A percentile compares a stretch with the other conserved stretches of the same genome.
Evolutionary conservation across 2,797 vertebrate species (phyloP).

Genomic region (Nasua narica): DNA sequence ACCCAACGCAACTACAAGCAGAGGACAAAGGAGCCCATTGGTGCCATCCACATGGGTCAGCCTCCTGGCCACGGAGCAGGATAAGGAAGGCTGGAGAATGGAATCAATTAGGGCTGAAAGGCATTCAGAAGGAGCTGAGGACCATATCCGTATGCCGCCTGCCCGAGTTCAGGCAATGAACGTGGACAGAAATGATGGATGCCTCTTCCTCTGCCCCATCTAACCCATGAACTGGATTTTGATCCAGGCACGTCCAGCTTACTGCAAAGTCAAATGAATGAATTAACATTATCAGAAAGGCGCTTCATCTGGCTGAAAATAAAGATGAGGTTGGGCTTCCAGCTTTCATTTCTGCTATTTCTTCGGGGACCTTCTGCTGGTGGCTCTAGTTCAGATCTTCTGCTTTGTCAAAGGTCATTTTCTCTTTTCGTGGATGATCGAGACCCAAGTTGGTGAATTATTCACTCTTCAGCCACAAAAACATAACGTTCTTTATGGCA

Average conservation of each 20-base stretch:
- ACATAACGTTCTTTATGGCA: background rate
- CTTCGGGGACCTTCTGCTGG: background rate
- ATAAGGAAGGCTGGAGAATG: background rate
- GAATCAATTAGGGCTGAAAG: background rate
- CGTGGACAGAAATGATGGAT: background rate
- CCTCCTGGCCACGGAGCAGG: background rate
- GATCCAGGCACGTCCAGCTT: background rate
- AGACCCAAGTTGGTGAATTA: background rate
- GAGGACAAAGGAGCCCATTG: background rate
- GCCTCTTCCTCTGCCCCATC: background rate
- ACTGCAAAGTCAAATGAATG: background rate
- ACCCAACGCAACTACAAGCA: background rate
- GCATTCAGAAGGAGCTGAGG: background rate
- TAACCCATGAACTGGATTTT: background rate
- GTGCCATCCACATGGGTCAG: too few species aligned
- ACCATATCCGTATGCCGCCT: background rate
- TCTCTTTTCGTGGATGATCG: background rate
- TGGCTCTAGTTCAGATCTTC: background rate
- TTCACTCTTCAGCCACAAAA: background rate
- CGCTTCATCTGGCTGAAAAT: background rate
- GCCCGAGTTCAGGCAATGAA: background rate
- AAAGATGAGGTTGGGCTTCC: background rate
- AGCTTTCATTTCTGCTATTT: background rate
- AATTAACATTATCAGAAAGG: background rate
- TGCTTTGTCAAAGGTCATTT: background rate